phyloP scores from a whole-genome alignment of 2,113 vertebrate species.

The Neodon shergylaensis region DNA sequence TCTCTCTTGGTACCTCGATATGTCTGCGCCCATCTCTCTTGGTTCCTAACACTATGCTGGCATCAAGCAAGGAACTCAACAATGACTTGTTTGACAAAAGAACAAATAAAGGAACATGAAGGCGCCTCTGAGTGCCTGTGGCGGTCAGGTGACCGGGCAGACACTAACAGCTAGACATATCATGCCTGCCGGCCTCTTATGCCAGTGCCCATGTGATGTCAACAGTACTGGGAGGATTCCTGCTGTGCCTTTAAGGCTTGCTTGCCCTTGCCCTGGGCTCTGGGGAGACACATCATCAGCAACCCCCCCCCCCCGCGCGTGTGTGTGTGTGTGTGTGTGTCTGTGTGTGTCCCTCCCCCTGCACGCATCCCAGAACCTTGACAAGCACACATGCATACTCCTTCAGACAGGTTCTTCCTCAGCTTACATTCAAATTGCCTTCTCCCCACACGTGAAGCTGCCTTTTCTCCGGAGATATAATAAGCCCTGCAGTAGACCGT shows the following conservation, averaged over 20 bases:
- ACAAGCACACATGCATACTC: background rate
- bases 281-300: background rate
- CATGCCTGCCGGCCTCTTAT: background rate
- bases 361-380: background rate
- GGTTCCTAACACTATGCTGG: background rate
- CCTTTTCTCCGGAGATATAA: constrained; percentile 34
- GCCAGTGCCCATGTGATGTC: background rate
- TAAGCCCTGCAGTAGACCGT: background rate
- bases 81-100: background rate
- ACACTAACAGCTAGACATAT: background rate
- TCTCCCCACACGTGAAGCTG: background rate
- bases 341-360: no score
- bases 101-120: background rate
- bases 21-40: background rate
- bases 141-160: background rate
- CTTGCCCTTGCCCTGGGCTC: background rate
- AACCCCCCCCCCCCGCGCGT: no score
- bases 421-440: background rate
- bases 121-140: background rate
- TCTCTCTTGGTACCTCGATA: background rate
- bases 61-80: background rate
- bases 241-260: background rate
- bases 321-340: no score
- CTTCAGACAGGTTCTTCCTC: background rate
- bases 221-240: background rate